phyloP scores from a whole-genome alignment of 2,888 invertebrate genomes.

The Heliconius aoede region DNA sequence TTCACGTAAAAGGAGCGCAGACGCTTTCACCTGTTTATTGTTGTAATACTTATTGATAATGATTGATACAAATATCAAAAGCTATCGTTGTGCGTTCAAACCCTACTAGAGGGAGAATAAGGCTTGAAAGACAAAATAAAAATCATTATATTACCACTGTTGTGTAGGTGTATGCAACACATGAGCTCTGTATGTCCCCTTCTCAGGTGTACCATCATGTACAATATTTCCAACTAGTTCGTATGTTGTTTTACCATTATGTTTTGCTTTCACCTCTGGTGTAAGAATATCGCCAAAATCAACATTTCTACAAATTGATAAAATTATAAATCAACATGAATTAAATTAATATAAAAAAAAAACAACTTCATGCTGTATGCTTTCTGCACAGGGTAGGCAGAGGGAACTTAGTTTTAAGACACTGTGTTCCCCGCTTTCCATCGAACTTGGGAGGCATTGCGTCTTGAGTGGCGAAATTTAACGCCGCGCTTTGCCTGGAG shows the following conservation, averaged over 20 bases:
- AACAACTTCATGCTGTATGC: no score
- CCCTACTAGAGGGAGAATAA: neutral
- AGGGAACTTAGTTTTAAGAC: no score
- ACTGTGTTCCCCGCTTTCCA: no score
- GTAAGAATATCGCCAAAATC: conserved; percentile 98
- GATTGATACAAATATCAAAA: no score
- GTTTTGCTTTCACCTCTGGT: conserved; percentile 90
- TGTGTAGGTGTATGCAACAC: conserved; percentile 94
- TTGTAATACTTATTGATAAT: no score
- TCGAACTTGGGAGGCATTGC: no score
- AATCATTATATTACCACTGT: conserved; percentile 87
- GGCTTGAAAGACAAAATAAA: neutral
- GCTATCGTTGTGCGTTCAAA: neutral
- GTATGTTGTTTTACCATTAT: conserved; percentile 93
- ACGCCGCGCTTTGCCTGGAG: no score
- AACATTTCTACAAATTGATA: conserved; percentile 88
- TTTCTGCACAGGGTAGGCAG: no score
- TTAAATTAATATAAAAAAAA: no score
- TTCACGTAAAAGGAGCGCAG: no score
- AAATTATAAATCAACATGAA: neutral
- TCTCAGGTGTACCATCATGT: conserved; percentile 97
- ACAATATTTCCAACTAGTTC: conserved; percentile 99
- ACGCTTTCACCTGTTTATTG: no score
- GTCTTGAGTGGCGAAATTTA: no score
- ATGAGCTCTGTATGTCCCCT: conserved; percentile 97